Conservation (phyloP, 30 jellyfish, hydroid and myxozoan genomes). For the Clytia hemisphaerica region DNA sequence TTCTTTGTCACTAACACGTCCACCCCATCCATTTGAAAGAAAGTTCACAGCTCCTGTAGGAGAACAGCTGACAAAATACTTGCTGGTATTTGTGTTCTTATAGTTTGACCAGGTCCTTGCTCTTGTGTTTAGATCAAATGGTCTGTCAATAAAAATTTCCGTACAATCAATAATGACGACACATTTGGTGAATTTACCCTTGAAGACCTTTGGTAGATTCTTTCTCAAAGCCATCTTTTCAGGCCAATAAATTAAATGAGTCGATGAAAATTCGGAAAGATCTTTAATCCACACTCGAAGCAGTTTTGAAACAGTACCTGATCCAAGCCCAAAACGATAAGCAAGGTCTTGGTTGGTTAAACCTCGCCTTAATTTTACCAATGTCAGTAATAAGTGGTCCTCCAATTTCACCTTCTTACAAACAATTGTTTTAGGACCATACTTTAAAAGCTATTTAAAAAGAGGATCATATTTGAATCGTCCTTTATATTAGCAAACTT, state of each 20-base stretch:
- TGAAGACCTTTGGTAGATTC: slow-evolving; percentile 30
- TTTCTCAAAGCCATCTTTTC: slow-evolving; percentile 22
- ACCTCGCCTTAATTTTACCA: no score
- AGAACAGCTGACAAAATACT: slow-evolving; percentile 38
- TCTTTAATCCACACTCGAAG: slow-evolving; percentile 13
- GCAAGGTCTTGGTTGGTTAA: slow-evolving; percentile 31
- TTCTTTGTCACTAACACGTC: slow-evolving; percentile 47
- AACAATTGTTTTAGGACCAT: no score
- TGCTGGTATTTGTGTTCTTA: slow-evolving; percentile 33
- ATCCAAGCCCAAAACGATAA: slow-evolving; percentile 14
- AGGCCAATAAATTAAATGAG: slow-evolving; percentile 36
- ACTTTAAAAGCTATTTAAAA: no score
- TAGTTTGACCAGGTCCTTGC: slow-evolving; percentile 34
- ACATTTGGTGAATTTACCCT: slow-evolving; percentile 12
- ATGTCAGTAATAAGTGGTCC: no score
- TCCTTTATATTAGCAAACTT: no score
- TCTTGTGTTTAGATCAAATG: slow-evolving; percentile 15
- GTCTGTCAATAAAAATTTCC: slow-evolving; percentile 47
- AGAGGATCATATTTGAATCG: no score
- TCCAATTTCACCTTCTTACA: no score
- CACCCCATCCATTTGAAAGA: slow-evolving; percentile 58
- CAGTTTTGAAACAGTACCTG: background rate
- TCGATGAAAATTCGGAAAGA: background rate
- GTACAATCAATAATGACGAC: slow-evolving; percentile 55
- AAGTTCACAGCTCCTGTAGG: slow-evolving; percentile 56